Evolutionary conservation across 2,888 invertebrate genomes (phyloP).

Genomic region (Aromia moschata): DNA sequence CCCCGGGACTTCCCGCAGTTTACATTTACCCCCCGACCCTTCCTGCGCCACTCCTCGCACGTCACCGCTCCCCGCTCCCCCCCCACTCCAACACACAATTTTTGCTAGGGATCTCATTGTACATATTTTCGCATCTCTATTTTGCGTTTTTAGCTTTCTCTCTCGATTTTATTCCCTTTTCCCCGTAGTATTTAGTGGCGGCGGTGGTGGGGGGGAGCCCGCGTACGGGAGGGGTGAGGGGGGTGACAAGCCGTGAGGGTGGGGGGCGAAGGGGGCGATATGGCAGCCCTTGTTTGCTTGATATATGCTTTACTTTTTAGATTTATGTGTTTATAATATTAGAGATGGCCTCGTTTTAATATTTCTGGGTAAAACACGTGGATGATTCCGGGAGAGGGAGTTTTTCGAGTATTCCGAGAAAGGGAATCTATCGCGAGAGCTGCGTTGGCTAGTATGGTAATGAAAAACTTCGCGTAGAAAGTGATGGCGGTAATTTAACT

Average conservation of each 20-base stretch:
- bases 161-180: slow-evolving; percentile 56
- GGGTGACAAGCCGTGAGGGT: too few species aligned
- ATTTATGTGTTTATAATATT: slow-evolving; percentile 59
- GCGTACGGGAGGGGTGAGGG: too few species aligned
- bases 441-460: slow-evolving; percentile 32
- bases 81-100: slow-evolving; percentile 53
- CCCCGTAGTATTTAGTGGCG: slow-evolving; percentile 53
- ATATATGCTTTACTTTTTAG: slow-evolving; percentile 58
- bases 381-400: slow-evolving; percentile 31
- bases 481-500: too few species aligned
- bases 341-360: slow-evolving; percentile 51
- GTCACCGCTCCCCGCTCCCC: slow-evolving; percentile 42
- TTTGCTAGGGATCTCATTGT: slow-evolving; percentile 59
- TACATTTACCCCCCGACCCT: slow-evolving; percentile 47
- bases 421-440: slow-evolving; percentile 30
- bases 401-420: slow-evolving; percentile 37
- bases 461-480: too few species aligned
- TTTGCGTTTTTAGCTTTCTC: slow-evolving; percentile 59
- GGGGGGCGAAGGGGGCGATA: slow-evolving; percentile 48
- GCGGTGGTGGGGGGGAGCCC: slow-evolving; percentile 40
- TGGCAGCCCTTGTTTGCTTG: slow-evolving; percentile 53
- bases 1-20: slow-evolving; percentile 52
- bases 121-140: slow-evolving; percentile 60
- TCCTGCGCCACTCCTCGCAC: slow-evolving; percentile 39
- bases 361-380: slow-evolving; percentile 45